Evolutionary conservation across 1,140 invertebrate genomes (phyloP).

Genomic region (Conus ventricosus): DNA sequence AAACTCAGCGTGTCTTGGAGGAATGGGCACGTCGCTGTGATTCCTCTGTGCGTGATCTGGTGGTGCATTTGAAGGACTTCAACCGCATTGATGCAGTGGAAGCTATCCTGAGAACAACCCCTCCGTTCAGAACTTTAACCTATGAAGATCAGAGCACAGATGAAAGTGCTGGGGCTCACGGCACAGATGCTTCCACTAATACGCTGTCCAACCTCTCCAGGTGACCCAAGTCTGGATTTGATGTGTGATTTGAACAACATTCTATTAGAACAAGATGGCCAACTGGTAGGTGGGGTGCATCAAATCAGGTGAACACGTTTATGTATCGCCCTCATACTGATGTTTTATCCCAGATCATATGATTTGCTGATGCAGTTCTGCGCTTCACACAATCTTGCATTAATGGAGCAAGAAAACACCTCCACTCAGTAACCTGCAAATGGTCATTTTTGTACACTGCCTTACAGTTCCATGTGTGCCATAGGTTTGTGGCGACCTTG

Average conservation of each 20-base stretch:
- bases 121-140: constrained; percentile 72
- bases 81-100: constrained; percentile 77
- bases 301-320: no score
- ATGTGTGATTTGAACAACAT: no score
- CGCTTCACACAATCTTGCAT: no score
- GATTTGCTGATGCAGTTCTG: no score
- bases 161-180: constrained; percentile 54
- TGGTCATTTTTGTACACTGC: neutral
- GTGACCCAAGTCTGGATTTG: constrained; percentile 41
- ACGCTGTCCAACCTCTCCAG: constrained; percentile 68
- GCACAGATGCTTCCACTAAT: constrained; percentile 65
- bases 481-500: neutral
- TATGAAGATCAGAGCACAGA: constrained; percentile 67
- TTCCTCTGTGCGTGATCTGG: constrained; percentile 75
- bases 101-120: constrained; percentile 74
- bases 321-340: no score
- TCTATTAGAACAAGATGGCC: no score
- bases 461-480: neutral
- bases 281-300: no score
- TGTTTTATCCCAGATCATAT: no score
- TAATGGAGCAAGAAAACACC: neutral
- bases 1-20: constrained; percentile 76
- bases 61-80: constrained; percentile 77
- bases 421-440: neutral
- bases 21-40: constrained; percentile 75